phyloP scores from a whole-genome alignment of 2,797 vertebrate genomes.

The Trachops cirrhosus region DNA sequence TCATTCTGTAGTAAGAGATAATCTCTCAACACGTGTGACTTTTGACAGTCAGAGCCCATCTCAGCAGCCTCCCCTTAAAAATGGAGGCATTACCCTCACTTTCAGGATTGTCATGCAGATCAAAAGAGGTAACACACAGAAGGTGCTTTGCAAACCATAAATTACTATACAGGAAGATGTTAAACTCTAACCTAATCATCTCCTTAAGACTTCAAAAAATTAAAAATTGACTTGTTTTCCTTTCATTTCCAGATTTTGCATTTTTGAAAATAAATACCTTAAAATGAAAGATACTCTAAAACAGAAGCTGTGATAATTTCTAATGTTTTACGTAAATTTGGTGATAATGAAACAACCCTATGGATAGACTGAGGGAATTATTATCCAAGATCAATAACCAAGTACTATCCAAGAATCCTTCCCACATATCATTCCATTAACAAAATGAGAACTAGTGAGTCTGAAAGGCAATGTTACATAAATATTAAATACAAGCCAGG shows the following conservation, averaged over 20 bases:
- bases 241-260: neutral
- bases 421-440: neutral
- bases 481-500: neutral
- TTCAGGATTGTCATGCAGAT: neutral
- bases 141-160: neutral
- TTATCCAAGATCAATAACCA: neutral
- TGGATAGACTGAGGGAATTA: neutral
- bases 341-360: neutral
- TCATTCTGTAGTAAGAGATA: neutral
- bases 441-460: neutral
- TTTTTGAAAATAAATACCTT: conserved; percentile 6
- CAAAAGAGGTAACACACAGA: neutral
- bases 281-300: conserved; percentile 36
- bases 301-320: neutral
- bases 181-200: neutral
- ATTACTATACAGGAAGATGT: neutral
- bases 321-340: conserved; percentile 3
- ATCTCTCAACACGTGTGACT: neutral
- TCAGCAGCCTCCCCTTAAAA: neutral
- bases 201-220: neutral
- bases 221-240: neutral
- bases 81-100: neutral
- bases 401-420: neutral
- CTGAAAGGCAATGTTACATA: conserved; percentile 14
- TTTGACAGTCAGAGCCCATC: neutral